Evolutionary conservation across 2,888 invertebrate species (phyloP).

Genomic region (Ormyrus nitidulus): DNA sequence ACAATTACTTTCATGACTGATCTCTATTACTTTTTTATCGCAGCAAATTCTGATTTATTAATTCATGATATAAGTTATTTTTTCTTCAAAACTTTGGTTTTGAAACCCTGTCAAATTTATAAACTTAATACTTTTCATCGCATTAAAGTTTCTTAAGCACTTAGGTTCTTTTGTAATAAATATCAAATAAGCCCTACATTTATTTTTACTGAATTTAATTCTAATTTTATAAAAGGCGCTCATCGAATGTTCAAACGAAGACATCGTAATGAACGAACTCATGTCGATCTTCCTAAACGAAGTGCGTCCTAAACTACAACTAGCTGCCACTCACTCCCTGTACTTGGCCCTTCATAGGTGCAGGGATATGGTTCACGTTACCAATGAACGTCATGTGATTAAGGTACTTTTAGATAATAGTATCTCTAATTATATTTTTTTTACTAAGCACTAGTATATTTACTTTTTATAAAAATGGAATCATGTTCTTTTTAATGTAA

Average conservation of each 20-base stretch:
- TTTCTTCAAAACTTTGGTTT: no score
- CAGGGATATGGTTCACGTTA: constrained; percentile 90
- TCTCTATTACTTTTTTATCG: no score
- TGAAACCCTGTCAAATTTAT: neutral
- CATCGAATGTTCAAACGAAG: constrained; percentile 77
- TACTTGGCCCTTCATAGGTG: constrained; percentile 91
- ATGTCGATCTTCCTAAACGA: constrained; percentile 88
- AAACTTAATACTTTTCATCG: neutral
- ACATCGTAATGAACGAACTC: constrained; percentile 81
- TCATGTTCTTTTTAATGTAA: neutral
- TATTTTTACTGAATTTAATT: constrained; percentile 4
- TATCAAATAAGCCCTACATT: neutral
- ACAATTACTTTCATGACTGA: no score
- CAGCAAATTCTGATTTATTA: no score
- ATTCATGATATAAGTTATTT: no score
- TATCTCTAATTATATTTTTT: constrained; percentile 11
- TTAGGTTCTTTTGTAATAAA: neutral
- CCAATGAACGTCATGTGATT: constrained; percentile 89
- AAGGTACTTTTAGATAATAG: constrained; percentile 77
- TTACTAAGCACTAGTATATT: neutral
- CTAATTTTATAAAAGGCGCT: constrained; percentile 72
- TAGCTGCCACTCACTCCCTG: constrained; percentile 88
- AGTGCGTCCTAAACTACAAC: constrained; percentile 85
- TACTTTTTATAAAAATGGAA: neutral
- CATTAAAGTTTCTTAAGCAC: neutral